phyloP scores from a whole-genome alignment of 1,140 invertebrate genomes.

The Eubasilissa regina region DNA sequence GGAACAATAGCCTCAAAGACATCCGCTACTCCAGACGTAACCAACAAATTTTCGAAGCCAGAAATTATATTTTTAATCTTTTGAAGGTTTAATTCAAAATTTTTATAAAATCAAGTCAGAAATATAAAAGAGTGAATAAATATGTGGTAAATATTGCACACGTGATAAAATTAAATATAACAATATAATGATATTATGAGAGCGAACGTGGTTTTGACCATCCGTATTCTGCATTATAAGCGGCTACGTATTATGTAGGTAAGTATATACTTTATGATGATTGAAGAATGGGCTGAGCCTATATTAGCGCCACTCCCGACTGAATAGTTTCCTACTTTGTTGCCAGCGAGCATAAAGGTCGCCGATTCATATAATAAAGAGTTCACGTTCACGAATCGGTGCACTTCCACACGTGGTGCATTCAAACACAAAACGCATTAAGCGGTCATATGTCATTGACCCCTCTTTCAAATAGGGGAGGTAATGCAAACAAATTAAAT shows the following conservation, averaged over 20 bases:
- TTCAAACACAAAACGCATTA: neutral
- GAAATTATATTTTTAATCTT: too few relatives aligned
- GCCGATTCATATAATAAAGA: conserved; percentile 1
- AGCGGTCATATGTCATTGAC: conserved; percentile 2
- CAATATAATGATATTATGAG: too few relatives aligned
- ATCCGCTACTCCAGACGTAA: conserved; percentile 13
- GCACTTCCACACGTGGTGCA: conserved; percentile 32
- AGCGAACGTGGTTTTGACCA: too few relatives aligned
- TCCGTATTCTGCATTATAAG: too few relatives aligned
- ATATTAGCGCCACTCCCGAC: conserved; percentile 25
- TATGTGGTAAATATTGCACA: neutral
- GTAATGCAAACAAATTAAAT: too few relatives aligned
- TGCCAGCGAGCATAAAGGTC: conserved; percentile 1
- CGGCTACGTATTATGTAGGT: too few relatives aligned
- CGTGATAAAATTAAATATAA: too few relatives aligned
- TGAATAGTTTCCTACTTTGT: conserved; percentile 9
- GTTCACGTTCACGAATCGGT: conserved; percentile 33
- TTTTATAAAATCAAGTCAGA: neutral
- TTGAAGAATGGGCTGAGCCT: neutral
- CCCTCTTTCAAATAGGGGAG: neutral
- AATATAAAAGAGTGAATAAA: neutral
- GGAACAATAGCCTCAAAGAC: conserved; percentile 3
- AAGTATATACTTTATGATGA: too few relatives aligned
- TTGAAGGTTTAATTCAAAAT: too few relatives aligned
- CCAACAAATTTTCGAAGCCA: too few relatives aligned